Evolutionary conservation across 1,140 invertebrate species (phyloP).

Genomic region (Ceratitis capitata): DNA sequence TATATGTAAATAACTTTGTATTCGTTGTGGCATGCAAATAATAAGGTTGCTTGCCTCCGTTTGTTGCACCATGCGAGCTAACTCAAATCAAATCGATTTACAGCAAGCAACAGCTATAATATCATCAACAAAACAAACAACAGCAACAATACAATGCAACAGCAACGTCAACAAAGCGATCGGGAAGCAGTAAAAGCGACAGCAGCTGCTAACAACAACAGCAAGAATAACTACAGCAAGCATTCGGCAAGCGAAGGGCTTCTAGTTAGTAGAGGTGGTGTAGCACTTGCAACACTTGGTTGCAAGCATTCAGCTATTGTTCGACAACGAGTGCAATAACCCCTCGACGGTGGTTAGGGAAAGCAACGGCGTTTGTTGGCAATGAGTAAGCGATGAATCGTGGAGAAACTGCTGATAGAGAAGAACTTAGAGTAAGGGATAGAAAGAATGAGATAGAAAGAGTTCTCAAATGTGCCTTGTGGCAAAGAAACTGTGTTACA

Average conservation of each 20-base stretch:
- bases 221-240: too few relatives aligned
- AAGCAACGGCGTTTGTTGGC: not conserved
- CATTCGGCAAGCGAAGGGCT: not conserved
- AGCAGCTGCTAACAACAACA: not conserved
- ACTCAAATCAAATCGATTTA: conserved; percentile 29
- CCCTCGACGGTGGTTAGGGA: not conserved
- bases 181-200: conserved; percentile 28
- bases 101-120: not conserved
- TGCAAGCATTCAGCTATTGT: not conserved
- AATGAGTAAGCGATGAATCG: not conserved
- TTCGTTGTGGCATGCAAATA: conserved; percentile 30
- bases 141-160: not conserved
- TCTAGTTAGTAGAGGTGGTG: not conserved
- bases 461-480: not conserved
- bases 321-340: conserved; percentile 16
- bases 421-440: too few relatives aligned
- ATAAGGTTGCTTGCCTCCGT: not conserved
- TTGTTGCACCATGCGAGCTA: not conserved
- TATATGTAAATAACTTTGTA: not conserved
- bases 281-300: conserved; percentile 23
- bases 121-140: not conserved
- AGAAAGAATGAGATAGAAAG: not conserved
- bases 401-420: not conserved
- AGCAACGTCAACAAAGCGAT: not conserved
- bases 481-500: not conserved